These are phyloP conservation scores for Pluvianellus socialis DNA, from an alignment of 2,113 vertebrate species.

Conservation along the genomic window DNA sequence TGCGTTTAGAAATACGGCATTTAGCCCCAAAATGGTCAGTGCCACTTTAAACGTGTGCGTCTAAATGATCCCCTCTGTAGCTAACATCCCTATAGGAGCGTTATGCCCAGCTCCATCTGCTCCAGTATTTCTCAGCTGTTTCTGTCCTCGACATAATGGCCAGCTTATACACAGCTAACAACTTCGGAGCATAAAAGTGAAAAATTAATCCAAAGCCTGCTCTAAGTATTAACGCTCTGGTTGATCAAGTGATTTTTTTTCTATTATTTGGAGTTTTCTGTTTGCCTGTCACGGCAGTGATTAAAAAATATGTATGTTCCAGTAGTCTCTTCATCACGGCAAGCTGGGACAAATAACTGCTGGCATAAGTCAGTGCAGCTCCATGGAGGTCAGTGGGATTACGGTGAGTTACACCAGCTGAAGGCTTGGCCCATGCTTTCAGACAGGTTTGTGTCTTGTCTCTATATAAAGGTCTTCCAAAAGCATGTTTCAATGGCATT, in stretches of 20 bases:
- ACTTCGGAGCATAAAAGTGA: background rate
- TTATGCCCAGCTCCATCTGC: slow-evolving; percentile 50
- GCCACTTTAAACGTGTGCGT: background rate
- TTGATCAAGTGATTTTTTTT: background rate
- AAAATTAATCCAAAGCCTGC: slow-evolving; percentile 16
- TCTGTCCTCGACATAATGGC: background rate
- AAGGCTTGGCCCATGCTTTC: background rate
- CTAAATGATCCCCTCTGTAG: background rate
- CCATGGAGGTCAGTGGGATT: background rate
- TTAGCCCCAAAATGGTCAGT: background rate
- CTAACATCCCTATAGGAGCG: slow-evolving; percentile 2
- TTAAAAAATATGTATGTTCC: background rate
- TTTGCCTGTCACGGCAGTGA: background rate
- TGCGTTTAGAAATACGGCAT: background rate
- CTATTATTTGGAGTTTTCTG: background rate
- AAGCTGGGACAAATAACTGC: background rate
- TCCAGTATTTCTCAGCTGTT: slow-evolving; percentile 54
- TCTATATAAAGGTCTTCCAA: background rate
- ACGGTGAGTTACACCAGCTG: background rate
- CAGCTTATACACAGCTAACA: slow-evolving; percentile 16
- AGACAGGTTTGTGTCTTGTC: background rate
- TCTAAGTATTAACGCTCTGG: background rate
- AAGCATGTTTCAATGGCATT: background rate
- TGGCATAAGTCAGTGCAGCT: background rate
- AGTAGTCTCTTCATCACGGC: background rate